These are phyloP conservation scores for Ochropleura leucogaster DNA, from an alignment of 2,888 invertebrate species.

Conservation along the genomic window DNA sequence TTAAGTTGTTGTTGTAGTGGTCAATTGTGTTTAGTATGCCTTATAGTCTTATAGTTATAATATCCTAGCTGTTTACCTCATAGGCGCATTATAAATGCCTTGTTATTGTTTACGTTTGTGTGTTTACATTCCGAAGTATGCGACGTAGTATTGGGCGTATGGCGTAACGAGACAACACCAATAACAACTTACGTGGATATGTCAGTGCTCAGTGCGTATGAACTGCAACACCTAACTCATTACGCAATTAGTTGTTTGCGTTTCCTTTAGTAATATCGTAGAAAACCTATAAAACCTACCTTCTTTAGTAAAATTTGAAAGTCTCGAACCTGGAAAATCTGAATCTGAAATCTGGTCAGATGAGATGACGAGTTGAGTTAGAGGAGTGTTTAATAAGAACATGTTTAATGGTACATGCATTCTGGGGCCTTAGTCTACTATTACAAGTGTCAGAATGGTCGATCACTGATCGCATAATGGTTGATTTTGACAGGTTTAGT, in stretches of 20 bases:
- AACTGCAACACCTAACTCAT: slow-evolving; percentile 1
- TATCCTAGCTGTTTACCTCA: slow-evolving; percentile 4
- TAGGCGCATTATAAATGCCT: slow-evolving; percentile 25
- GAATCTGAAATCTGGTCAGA: no score
- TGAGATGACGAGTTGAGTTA: no score
- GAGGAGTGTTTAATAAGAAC: no score
- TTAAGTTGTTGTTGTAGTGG: no score
- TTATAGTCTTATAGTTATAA: not conserved
- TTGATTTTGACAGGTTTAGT: no score
- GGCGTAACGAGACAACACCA: slow-evolving; percentile 8
- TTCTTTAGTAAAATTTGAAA: no score
- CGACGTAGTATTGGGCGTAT: slow-evolving; percentile 25
- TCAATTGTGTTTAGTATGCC: no score
- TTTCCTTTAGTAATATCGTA: not conserved
- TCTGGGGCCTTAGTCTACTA: no score
- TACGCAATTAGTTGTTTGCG: slow-evolving; percentile 17
- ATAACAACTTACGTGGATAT: slow-evolving; percentile 29
- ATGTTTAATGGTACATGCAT: no score
- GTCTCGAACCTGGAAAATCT: no score
- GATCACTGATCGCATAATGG: no score
- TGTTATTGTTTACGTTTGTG: slow-evolving; percentile 55
- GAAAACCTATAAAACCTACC: not conserved
- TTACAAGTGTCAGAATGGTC: no score
- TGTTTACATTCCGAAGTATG: slow-evolving; percentile 45
- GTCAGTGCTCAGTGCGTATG: not conserved